Conservation (phyloP, 2,113 vertebrate genomes). For the Falco punctatus region DNA sequence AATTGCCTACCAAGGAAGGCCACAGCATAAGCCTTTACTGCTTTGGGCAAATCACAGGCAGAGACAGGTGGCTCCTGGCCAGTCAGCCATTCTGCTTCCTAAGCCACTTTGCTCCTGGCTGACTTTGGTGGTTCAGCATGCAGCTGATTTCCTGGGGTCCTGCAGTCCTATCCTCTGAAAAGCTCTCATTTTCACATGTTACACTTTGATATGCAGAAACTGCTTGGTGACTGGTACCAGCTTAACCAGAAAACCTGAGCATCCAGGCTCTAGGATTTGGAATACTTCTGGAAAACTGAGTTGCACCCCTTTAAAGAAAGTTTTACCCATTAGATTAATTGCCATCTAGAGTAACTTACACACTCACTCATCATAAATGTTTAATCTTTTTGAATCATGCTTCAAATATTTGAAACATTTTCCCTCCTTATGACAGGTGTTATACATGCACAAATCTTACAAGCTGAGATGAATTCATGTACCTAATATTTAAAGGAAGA, state of each 20-base stretch:
- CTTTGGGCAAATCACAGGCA: not conserved
- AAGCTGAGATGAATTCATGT: not conserved
- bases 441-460: not conserved
- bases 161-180: not conserved
- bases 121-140: not conserved
- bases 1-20: not conserved
- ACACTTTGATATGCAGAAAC: not conserved
- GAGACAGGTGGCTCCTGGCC: not conserved
- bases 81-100: not conserved
- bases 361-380: not conserved
- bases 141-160: not conserved
- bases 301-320: not conserved
- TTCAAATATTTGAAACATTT: not conserved
- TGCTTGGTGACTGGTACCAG: not conserved
- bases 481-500: not conserved
- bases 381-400: not conserved
- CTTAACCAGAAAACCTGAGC: not conserved
- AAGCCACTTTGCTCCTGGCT: not conserved
- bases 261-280: not conserved
- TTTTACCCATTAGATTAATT: not conserved
- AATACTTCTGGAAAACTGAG: not conserved
- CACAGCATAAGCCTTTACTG: not conserved
- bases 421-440: not conserved
- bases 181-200: not conserved
- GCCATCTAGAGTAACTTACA: not conserved